Evolutionary conservation across 1,140 invertebrate genomes (phyloP).

Genomic region (Tenebrio molitor): DNA sequence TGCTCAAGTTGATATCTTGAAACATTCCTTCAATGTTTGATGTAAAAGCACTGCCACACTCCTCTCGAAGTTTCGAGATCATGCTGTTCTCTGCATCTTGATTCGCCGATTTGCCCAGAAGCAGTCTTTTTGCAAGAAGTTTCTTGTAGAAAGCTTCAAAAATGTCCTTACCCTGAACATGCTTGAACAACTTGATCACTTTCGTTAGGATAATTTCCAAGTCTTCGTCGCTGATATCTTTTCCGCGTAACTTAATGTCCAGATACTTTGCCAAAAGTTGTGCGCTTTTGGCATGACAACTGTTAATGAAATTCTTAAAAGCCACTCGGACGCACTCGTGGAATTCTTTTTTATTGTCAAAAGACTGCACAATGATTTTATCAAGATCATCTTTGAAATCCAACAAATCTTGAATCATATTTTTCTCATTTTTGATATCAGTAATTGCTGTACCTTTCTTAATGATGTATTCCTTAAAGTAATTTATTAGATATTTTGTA

Average conservation of each 20-base stretch:
- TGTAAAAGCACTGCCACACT: conserved; percentile 97
- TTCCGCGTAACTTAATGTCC: conserved; percentile 81
- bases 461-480: conserved; percentile 96
- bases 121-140: conserved; percentile 93
- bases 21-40: conserved; percentile 99
- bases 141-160: conserved; percentile 99
- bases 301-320: conserved; percentile 97
- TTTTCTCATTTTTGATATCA: conserved; percentile 97
- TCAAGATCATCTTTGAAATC: conserved; percentile 99
- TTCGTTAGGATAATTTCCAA: conserved; percentile 95
- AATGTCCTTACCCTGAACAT: conserved; percentile 98
- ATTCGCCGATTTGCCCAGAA: conserved; percentile 98
- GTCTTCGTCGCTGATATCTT: conserved; percentile 98
- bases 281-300: conserved; percentile 95
- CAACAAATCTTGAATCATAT: conserved; percentile 93
- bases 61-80: conserved; percentile 97
- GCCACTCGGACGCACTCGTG: conserved; percentile 93
- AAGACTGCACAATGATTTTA: conserved; percentile 90
- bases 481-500: conserved; percentile 84
- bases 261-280: conserved; percentile 89
- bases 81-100: conserved; percentile 99
- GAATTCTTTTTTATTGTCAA: conserved; percentile 94
- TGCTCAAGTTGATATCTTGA: conserved; percentile 98
- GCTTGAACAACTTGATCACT: conserved; percentile 98
- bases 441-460: conserved; percentile 94